These are phyloP conservation scores for Eueremaeus valkanovi DNA, from an alignment of 2,888 invertebrate species.

Conservation along the genomic window DNA sequence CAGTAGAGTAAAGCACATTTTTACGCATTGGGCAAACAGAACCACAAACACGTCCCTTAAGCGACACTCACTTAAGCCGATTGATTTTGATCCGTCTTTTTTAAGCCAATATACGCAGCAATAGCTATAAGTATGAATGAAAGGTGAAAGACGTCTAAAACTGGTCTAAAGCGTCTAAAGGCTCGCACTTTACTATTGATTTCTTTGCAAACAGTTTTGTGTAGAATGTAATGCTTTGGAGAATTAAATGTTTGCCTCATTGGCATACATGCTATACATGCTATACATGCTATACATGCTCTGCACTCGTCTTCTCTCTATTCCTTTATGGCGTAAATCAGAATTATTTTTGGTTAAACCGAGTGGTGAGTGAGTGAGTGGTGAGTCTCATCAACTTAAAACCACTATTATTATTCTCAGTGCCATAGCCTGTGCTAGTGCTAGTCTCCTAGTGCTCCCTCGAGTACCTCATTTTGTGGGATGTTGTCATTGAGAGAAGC, in stretches of 20 bases:
- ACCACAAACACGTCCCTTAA: conserved; percentile 22
- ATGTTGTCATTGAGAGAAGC: conserved; percentile 8
- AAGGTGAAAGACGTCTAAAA: too few species aligned
- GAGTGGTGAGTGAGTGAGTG: background rate
- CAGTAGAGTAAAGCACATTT: too few species aligned
- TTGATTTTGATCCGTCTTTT: conserved; percentile 19
- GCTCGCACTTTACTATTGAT: conserved; percentile 6
- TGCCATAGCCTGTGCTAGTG: background rate
- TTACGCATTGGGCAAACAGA: conserved; percentile 8
- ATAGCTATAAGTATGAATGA: conserved; percentile 9
- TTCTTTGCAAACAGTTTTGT: conserved; percentile 8
- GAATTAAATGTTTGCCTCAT: background rate
- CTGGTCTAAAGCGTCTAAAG: background rate
- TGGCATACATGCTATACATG: too few species aligned
- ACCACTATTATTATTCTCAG: conserved; percentile 23
- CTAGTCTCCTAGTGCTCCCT: background rate
- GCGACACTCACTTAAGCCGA: conserved; percentile 29
- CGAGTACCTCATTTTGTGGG: conserved; percentile 28
- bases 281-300: too few species aligned
- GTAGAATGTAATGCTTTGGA: background rate
- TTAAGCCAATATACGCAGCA: conserved; percentile 6
- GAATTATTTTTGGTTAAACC: background rate
- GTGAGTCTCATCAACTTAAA: conserved; percentile 18
- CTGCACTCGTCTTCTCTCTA: too few species aligned
- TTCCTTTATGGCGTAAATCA: background rate